Percentiles rank a stretch among this genome's conserved stretches.
Conservation (phyloP, 2,113 vertebrate genomes). For the Hemibagrus wyckioides region DNA sequence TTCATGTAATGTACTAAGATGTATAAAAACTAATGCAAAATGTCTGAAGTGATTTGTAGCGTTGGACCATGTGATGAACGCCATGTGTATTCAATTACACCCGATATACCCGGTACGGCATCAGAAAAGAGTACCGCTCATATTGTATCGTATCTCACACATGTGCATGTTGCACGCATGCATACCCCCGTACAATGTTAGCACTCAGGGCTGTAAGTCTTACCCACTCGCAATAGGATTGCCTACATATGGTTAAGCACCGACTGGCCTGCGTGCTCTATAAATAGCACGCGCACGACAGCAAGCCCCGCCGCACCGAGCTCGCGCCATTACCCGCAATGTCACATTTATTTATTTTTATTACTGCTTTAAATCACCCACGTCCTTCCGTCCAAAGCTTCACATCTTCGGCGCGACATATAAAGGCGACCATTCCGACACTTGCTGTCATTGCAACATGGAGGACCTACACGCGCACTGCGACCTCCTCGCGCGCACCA, state of each 20-base stretch:
- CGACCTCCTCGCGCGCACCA: not conserved
- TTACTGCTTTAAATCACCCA: not conserved
- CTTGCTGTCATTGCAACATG: not conserved
- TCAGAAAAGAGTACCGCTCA: not conserved
- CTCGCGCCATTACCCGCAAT: constrained; percentile 68
- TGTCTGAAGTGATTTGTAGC: too few relatives aligned
- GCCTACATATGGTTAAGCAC: constrained; percentile 71
- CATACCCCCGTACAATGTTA: not conserved
- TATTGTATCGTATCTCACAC: not conserved
- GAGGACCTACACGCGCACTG: constrained; percentile 4
- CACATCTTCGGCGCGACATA: not conserved
- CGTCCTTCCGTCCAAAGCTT: not conserved
- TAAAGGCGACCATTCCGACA: not conserved
- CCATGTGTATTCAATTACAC: not conserved
- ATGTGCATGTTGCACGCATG: not conserved
- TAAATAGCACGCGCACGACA: constrained; percentile 78
- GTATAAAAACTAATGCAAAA: too few relatives aligned
- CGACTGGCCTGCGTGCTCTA: constrained; percentile 76
- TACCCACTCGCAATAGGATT: constrained; percentile 4
- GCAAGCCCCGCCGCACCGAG: constrained; percentile 56
- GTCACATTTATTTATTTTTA: constrained; percentile 17
- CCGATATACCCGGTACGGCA: not conserved
- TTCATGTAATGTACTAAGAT: too few relatives aligned
- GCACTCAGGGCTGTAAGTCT: not conserved
- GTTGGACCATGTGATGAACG: not conserved